Percentiles rank a stretch among this genome's conserved stretches.
These are phyloP conservation scores for Candoia aspera DNA, from an alignment of 2,113 vertebrate genomes.

Conservation along the genomic window DNA sequence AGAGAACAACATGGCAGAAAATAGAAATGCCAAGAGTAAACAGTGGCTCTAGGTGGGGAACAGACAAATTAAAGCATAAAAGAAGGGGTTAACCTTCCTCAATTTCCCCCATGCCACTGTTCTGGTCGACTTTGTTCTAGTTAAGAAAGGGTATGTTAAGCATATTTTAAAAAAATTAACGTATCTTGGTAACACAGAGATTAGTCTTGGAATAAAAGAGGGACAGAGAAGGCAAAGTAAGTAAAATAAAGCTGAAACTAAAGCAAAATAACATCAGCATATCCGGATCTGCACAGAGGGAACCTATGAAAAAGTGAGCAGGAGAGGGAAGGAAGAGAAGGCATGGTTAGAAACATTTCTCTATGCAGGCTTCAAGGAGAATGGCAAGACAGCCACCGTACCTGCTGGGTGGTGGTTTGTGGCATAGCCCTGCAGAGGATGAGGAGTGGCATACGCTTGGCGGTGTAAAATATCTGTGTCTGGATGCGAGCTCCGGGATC, in stretches of 20 bases:
- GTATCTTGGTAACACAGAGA: background rate
- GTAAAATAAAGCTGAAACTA: background rate
- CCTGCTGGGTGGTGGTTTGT: conserved; percentile 97
- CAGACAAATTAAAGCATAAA: background rate
- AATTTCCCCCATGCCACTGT: background rate
- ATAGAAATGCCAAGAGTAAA: background rate
- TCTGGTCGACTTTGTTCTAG: background rate
- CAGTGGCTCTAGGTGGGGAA: background rate
- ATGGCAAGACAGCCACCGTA: conserved; percentile 53
- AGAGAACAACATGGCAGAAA: background rate
- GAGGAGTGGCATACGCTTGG: conserved; percentile 91
- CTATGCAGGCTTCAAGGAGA: background rate
- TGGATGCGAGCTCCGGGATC: conserved; percentile 91
- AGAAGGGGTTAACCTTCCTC: background rate
- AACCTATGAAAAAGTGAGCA: background rate
- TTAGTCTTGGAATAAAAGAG: background rate
- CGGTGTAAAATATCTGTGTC: conserved; percentile 93
- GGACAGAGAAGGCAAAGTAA: background rate
- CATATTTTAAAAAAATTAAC: background rate
- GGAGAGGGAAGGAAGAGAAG: conserved; percentile 41
- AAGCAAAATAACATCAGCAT: background rate
- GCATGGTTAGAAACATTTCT: background rate
- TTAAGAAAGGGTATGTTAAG: background rate
- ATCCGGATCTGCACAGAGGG: conserved; percentile 4
- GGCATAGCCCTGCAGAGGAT: conserved; percentile 95